A percentile compares a stretch with the other conserved stretches of the same genome.
Conservation (phyloP, 30 jellyfish, hydroid and myxozoan genomes). For the Hydractinia symbiolongicarpus region DNA sequence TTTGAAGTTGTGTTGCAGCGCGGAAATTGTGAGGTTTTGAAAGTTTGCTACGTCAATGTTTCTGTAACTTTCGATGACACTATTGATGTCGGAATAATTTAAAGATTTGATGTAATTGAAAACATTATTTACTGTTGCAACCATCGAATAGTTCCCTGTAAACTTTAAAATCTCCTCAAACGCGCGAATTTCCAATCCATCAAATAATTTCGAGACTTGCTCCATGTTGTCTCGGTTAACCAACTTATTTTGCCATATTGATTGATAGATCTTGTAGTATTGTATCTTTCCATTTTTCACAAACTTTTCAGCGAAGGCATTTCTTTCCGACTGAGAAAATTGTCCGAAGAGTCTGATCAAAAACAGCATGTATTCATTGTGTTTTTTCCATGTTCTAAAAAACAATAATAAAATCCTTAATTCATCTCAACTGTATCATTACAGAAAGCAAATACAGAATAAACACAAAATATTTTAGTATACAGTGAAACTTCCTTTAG, state of each 20-base stretch:
- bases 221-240: conserved; percentile 17
- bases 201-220: conserved; percentile 13
- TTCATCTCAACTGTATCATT: too few relatives aligned
- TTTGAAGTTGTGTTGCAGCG: conserved; percentile 26
- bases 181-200: conserved; percentile 20
- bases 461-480: too few relatives aligned
- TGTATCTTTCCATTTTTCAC: conserved; percentile 14
- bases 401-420: neutral
- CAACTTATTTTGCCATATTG: conserved; percentile 30
- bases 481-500: too few relatives aligned
- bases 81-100: conserved; percentile 45
- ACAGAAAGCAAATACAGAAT: too few relatives aligned
- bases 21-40: conserved; percentile 33
- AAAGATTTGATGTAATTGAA: conserved; percentile 33
- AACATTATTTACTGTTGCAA: conserved; percentile 34
- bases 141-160: conserved; percentile 55
- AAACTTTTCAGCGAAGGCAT: conserved; percentile 24
- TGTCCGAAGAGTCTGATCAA: conserved; percentile 29
- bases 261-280: conserved; percentile 38
- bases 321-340: conserved; percentile 10
- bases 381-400: conserved; percentile 7
- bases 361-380: neutral
- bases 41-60: conserved; percentile 37
- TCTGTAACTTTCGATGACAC: conserved; percentile 34
- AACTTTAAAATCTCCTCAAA: conserved; percentile 35